Percentiles rank a stretch among this genome's conserved stretches.
These are phyloP conservation scores for Helobdella robusta DNA, from an alignment of 2,888 invertebrate genomes.

Conservation along the genomic window DNA sequence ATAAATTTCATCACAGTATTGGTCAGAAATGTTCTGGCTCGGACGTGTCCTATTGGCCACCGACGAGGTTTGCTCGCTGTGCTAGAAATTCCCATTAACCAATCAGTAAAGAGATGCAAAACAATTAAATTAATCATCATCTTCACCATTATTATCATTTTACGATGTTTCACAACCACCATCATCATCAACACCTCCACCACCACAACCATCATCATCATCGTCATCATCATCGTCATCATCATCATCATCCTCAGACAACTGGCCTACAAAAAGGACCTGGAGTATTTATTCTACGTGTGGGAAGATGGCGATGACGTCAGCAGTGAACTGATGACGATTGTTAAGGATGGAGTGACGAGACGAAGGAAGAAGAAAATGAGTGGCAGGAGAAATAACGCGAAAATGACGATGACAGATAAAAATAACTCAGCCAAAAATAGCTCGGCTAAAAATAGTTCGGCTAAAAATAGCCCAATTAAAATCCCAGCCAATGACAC, in stretches of 20 bases:
- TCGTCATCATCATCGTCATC: no score
- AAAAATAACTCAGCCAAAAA: not conserved
- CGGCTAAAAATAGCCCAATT: not conserved
- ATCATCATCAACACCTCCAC: no score
- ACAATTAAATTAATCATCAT: no score
- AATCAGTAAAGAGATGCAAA: no score
- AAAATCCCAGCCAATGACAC: no score
- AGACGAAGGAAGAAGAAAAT: no score
- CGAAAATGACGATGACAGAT: not conserved
- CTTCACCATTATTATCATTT: no score
- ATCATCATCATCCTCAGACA: no score
- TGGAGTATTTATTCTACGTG: constrained; percentile 49
- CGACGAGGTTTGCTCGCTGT: constrained; percentile 16
- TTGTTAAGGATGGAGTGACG: not conserved
- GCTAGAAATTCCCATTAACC: no score
- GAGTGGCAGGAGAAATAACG: no score
- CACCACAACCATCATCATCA: no score
- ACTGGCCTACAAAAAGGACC: constrained; percentile 42
- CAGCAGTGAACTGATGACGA: not conserved
- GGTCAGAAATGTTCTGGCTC: constrained; percentile 40
- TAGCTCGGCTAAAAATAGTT: not conserved
- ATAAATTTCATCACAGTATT: constrained; percentile 45
- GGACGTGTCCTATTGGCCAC: constrained; percentile 36
- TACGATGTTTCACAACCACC: no score
- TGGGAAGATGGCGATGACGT: constrained; percentile 39